These are phyloP conservation scores for Melieria crassipennis DNA, from an alignment of 2,888 invertebrate genomes.

Conservation along the genomic window DNA sequence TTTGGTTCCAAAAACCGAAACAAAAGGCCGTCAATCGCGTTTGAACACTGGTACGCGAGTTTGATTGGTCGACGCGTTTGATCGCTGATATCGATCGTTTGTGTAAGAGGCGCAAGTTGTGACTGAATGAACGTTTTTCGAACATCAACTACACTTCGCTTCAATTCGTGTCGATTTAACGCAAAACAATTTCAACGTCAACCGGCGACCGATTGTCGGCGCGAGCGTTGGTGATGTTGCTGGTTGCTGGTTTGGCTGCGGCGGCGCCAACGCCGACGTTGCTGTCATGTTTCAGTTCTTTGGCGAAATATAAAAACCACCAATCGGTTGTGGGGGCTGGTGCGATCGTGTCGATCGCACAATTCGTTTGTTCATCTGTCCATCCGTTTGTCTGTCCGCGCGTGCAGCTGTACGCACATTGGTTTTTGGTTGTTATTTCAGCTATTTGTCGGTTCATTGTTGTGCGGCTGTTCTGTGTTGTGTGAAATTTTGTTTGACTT, in stretches of 20 bases:
- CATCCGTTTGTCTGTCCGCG: no score
- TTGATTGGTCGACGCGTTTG: no score
- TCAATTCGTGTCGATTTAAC: neutral
- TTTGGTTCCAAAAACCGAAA: neutral
- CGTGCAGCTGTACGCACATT: no score
- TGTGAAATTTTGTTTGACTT: no score
- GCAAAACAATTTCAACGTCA: neutral
- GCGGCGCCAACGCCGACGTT: constrained; percentile 2
- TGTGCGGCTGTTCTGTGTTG: no score
- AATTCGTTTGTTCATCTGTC: no score
- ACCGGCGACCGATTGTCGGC: neutral
- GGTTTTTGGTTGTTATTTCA: no score
- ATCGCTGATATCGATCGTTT: constrained; percentile 38
- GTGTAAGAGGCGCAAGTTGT: constrained; percentile 48
- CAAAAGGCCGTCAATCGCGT: neutral
- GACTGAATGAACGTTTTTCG: constrained; percentile 45
- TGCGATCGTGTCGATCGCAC: no score
- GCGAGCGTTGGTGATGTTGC: neutral
- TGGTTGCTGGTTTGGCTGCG: neutral
- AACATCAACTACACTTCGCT: constrained; percentile 18
- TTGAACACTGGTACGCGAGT: no score
- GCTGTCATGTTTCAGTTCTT: constrained; percentile 1
- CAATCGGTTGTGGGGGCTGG: no score
- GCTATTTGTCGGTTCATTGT: no score
- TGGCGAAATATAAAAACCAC: constrained; percentile 4